Evolutionary conservation across 2,888 invertebrate species (phyloP), one percentile per base, ranked within the genome.

Genomic region (Argyresthia albistria): DNA sequence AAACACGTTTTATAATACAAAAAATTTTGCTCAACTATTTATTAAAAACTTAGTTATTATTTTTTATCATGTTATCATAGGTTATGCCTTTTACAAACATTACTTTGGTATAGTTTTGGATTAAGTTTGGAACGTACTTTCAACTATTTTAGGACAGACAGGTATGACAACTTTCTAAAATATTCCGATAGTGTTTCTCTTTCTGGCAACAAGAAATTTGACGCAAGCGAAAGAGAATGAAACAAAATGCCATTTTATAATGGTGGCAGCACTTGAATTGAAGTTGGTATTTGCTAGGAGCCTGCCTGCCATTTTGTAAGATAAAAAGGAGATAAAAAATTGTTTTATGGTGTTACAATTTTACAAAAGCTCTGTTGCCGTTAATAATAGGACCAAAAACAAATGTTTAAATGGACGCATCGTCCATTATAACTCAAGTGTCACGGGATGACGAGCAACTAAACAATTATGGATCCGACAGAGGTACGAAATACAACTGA

Each of bases 371-470:
- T 72, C 70, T 70, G 77, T 86, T 84, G 80, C 88, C 84, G 77
- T 83, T 87, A 80, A 68, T 79, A 73, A 73, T 78, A 81, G 70
- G 84, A 78, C 80, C 73, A 76, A 76, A 80, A 88, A 79, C 83
- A 87, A 87, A 88, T 88, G 88, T 87, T 84, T 88, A 88, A 88
- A 96, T 96, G 97, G 97, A 97, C 96, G 96, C 95, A 93, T 95
- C 97, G 95, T 97, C 97, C 94, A 97, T 97, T 91, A 97, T 97
- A 90, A 96, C 97, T 90, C 96, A 97, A 93, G 97, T 97, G 92
- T 95, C 95, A 91, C 94, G 96, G 91, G 97, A 97, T 93, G 97
- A 97, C 92, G 97, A 97, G 89, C 94, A 95, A 91, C 91, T 95
- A 89, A 95, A 94, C 91, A 95, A 93, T 90, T 94, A 93, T 91